Evolutionary conservation across 2,888 invertebrate species (phyloP).

Genomic region (Drosophila incognita): DNA sequence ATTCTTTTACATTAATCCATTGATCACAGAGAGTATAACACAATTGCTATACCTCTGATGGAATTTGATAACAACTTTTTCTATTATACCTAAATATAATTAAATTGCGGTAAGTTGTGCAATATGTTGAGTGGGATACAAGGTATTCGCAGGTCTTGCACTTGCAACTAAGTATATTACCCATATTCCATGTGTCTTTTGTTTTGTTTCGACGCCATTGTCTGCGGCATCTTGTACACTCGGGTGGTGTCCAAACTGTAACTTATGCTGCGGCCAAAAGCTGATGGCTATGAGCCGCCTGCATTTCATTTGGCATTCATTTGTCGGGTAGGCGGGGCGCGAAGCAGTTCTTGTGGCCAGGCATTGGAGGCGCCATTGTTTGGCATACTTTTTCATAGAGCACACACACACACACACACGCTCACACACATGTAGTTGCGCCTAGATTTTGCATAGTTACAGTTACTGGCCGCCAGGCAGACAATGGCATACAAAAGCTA

Average conservation of each 20-base stretch:
- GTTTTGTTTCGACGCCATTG: conserved; percentile 50
- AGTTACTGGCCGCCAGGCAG: conserved; percentile 69
- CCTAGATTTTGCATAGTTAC: conserved; percentile 73
- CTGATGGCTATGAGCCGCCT: conserved; percentile 65
- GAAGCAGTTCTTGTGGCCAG: conserved; percentile 53
- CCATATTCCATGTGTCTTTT: conserved; percentile 24
- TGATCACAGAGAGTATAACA: background rate
- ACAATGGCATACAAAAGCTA: conserved; percentile 66
- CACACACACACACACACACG: conserved; percentile 32
- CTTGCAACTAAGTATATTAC: conserved; percentile 2
- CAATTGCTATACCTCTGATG: background rate
- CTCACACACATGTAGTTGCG: conserved; percentile 39
- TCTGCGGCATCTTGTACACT: conserved; percentile 47
- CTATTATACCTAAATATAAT: background rate
- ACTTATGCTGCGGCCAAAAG: conserved; percentile 67
- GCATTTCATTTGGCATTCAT: conserved; percentile 63
- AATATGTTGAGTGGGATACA: background rate
- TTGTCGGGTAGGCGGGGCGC: conserved; percentile 30
- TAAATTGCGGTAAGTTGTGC: background rate
- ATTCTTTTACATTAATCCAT: background rate
- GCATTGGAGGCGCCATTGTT: conserved; percentile 76
- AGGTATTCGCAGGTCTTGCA: conserved; percentile 14
- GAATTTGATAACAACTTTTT: background rate
- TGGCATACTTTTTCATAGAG: conserved; percentile 65
- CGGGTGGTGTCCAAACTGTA: conserved; percentile 66